phyloP scores from a whole-genome alignment of 2,797 vertebrate genomes.

The Trachurus trachurus region DNA sequence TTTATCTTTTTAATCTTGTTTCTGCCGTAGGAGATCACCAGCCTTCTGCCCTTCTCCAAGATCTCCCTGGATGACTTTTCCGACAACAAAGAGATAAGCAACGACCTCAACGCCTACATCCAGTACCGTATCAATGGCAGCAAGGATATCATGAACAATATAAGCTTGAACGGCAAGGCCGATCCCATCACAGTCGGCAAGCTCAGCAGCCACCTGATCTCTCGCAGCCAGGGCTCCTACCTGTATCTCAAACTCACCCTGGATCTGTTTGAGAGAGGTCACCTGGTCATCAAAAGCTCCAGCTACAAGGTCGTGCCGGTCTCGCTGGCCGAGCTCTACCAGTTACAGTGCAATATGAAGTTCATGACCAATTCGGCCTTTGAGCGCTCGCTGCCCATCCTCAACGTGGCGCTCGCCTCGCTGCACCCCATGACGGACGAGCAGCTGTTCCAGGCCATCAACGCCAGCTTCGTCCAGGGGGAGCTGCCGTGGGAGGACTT shows the following conservation, averaged over 20 bases:
- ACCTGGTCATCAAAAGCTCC: conserved; percentile 97
- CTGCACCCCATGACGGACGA: conserved; percentile 98
- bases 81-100: conserved; percentile 91
- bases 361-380: conserved; percentile 96
- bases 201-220: conserved; percentile 95
- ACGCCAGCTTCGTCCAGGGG: conserved; percentile 88
- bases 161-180: conserved; percentile 95
- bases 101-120: conserved; percentile 94
- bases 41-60: conserved; percentile 88
- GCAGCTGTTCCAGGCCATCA: conserved; percentile 96
- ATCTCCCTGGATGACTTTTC: conserved; percentile 94
- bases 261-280: conserved; percentile 96
- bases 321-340: conserved; percentile 95
- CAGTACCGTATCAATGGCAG: conserved; percentile 93
- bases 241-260: conserved; percentile 97
- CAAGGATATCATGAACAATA: conserved; percentile 95
- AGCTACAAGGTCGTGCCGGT: conserved; percentile 99
- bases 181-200: conserved; percentile 91
- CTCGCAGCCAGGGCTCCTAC: conserved; percentile 96
- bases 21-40: conserved; percentile 90
- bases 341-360: conserved; percentile 99
- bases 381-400: conserved; percentile 92
- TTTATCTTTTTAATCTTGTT: conserved; percentile 21
- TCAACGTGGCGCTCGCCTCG: conserved; percentile 95
- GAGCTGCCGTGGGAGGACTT: conserved; percentile 97